Conservation (phyloP, 2,797 vertebrate genomes). For the Halcyon chelicuti region DNA sequence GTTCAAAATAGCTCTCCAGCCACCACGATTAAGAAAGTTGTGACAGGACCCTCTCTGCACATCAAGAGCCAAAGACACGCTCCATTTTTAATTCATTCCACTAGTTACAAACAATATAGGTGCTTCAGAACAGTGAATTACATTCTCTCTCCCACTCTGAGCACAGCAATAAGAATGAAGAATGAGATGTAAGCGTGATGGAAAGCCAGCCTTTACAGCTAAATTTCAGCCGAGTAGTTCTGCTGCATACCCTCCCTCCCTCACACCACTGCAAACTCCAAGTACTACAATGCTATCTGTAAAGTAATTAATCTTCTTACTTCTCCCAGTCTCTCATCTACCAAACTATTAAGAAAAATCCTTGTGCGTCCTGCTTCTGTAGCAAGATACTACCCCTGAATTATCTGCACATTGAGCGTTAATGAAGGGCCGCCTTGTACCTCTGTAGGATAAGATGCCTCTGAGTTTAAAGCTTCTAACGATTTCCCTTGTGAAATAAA, state of each 20-base stretch:
- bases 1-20: not conserved
- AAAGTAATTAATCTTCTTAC: constrained; percentile 11
- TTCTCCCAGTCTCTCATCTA: not conserved
- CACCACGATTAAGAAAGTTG: not conserved
- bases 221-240: not conserved
- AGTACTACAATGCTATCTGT: not conserved
- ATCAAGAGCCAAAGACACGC: not conserved
- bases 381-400: not conserved
- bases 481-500: constrained; percentile 4
- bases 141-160: not conserved
- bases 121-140: not conserved
- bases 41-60: not conserved
- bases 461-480: not conserved
- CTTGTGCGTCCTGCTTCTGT: not conserved
- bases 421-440: not conserved
- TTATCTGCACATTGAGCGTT: not conserved
- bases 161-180: not conserved
- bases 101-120: constrained; percentile 4
- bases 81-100: constrained; percentile 29
- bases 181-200: constrained; percentile 41
- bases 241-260: not conserved
- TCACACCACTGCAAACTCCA: not conserved
- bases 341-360: not conserved
- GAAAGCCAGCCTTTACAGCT: not conserved
- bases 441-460: not conserved